phyloP scores from a whole-genome alignment of 2,888 invertebrate genomes.

The Asteroscopus sphinx region DNA sequence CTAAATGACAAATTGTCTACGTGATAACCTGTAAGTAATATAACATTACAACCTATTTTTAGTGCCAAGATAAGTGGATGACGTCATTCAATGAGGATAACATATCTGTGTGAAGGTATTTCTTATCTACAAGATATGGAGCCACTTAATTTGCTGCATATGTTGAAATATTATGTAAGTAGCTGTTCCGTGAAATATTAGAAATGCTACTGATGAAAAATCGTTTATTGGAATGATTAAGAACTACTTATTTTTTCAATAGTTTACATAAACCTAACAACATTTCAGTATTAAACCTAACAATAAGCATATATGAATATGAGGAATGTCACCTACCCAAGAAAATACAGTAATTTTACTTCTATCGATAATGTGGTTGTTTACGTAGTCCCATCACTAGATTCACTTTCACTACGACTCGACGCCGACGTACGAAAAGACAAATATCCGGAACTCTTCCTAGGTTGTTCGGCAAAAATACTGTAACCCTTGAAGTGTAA shows the following conservation, averaged over 20 bases:
- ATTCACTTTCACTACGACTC: too few relatives aligned
- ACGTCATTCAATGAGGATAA: slow-evolving; percentile 37
- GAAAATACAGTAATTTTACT: too few relatives aligned
- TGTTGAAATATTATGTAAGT: slow-evolving; percentile 37
- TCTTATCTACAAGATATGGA: slow-evolving; percentile 32
- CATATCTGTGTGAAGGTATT: slow-evolving; percentile 39
- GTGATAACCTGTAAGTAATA: slow-evolving; percentile 21
- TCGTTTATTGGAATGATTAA: not conserved
- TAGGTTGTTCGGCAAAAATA: too few relatives aligned
- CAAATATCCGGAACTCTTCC: too few relatives aligned
- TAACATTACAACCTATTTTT: slow-evolving; percentile 27
- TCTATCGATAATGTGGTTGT: too few relatives aligned
- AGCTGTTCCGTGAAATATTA: not conserved
- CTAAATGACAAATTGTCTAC: slow-evolving; percentile 19
- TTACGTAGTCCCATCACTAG: too few relatives aligned
- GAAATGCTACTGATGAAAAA: not conserved
- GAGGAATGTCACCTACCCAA: too few relatives aligned
- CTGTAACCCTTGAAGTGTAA: too few relatives aligned
- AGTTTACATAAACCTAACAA: too few relatives aligned
- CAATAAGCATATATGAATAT: too few relatives aligned
- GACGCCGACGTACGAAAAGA: too few relatives aligned
- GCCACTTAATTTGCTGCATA: slow-evolving; percentile 38
- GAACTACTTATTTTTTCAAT: not conserved
- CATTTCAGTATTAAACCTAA: too few relatives aligned
- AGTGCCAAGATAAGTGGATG: slow-evolving; percentile 19